Conservation (phyloP, 2,888 invertebrate species). For the Morpho deidamia region DNA sequence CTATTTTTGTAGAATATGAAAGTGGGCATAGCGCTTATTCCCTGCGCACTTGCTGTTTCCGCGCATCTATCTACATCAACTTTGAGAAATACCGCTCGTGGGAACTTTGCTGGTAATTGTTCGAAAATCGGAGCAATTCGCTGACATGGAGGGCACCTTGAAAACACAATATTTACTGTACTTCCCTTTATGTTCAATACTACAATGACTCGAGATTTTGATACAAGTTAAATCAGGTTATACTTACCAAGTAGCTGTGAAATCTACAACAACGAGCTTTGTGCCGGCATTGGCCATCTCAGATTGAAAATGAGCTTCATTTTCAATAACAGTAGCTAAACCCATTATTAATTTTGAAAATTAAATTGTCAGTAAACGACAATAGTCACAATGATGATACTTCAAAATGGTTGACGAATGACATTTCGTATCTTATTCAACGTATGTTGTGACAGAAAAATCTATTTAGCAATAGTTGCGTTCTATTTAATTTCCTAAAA, state of each 20-base stretch:
- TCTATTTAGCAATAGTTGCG: no score
- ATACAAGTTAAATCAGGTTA: conserved; percentile 34
- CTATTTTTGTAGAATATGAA: conserved; percentile 96
- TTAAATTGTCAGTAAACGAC: conserved; percentile 30
- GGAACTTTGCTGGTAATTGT: conserved; percentile 91
- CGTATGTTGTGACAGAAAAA: not conserved
- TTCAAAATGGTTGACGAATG: conserved; percentile 35
- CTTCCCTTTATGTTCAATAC: no score
- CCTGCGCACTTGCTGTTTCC: conserved; percentile 91
- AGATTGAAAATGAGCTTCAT: conserved; percentile 89
- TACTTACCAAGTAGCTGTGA: conserved; percentile 93
- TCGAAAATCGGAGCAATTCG: conserved; percentile 96
- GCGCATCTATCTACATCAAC: conserved; percentile 97
- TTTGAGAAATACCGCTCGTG: conserved; percentile 93
- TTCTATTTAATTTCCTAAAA: no score
- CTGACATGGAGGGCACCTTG: conserved; percentile 98
- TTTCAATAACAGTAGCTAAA: conserved; percentile 81
- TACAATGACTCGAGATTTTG: conserved; percentile 58
- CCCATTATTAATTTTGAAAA: conserved; percentile 54
- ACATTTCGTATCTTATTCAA: not conserved
- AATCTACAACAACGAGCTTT: conserved; percentile 95
- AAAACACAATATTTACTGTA: not conserved
- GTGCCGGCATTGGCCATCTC: conserved; percentile 91
- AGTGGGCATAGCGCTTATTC: conserved; percentile 98
- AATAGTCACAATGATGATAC: conserved; percentile 37